phyloP scores from a whole-genome alignment of 2,797 vertebrate species.

The Cheirogaleus major region DNA sequence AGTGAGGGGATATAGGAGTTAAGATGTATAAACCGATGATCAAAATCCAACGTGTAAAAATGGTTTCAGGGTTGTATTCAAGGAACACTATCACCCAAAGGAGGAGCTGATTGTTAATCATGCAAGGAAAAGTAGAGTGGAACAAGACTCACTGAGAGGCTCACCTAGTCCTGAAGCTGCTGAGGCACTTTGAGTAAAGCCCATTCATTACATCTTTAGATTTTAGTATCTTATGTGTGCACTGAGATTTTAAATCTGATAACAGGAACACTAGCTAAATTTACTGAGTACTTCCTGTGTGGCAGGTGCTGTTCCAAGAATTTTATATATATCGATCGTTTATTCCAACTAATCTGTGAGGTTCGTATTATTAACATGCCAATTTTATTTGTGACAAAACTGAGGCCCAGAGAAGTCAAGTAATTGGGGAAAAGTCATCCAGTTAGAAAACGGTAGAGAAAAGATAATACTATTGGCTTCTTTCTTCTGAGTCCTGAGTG shows the following conservation, averaged over 20 bases:
- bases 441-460: neutral
- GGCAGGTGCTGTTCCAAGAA: neutral
- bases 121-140: neutral
- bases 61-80: neutral
- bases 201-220: neutral
- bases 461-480: neutral
- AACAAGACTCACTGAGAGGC: neutral
- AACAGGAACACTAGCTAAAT: neutral
- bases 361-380: neutral
- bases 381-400: neutral
- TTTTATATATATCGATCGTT: neutral
- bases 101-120: neutral
- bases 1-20: neutral
- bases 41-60: neutral
- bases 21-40: neutral
- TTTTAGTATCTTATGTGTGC: neutral
- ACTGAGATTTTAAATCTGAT: neutral
- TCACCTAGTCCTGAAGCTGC: accelerated
- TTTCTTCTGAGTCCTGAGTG: neutral
- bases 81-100: neutral
- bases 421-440: neutral
- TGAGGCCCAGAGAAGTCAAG: neutral
- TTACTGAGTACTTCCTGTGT: neutral
- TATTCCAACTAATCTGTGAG: neutral
- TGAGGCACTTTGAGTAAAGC: neutral